Evolutionary conservation across 2,888 invertebrate species (phyloP), one percentile per base, ranked within the genome.

Genomic region (Scaptomyza tumidula): DNA sequence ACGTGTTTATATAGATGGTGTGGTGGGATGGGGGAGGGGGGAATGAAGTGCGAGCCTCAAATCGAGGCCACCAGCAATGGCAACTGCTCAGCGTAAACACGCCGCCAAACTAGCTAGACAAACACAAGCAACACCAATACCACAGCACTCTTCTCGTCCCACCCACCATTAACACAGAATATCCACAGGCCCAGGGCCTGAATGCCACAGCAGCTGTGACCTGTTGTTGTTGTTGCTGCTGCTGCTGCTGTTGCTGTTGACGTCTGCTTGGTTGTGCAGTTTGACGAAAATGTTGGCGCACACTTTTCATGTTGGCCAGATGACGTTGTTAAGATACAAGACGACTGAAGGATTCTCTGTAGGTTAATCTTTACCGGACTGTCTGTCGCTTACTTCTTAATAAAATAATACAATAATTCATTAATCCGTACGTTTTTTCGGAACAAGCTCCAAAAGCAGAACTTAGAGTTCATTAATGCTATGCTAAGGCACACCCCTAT

Each of bases 271-370:
- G 33, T 41, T 73, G 53, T 74, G 68, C 71, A 78, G 75, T 66
- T 78, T 70, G 65, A 71, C 80, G 80, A 75, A 83, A 83, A 77
- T 75, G 75, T 80, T 83, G 63, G 80, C 69, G 83, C 76, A 80
- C 65, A 77, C 66, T 74, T 79, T 68, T 76, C 78, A 66, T 80
- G 80, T 79, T 70, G 66, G 78, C 71, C 78, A 71, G 80, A 78
- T 83, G 84, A 76, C 76, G 73, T 75, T 75, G 70, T 10, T 3
- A 37, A 1, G 39, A 3, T 5, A 14, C 7, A 37, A 4, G 2
- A 7, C 39, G 14, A 14, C 39, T 39, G 1, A 4, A 39, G 16
- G 39, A 16, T 16, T 16, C 39, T 39, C 37, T 33, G 33, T 33
- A 2, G 10, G 33, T 10, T 7, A 3, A 33, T 33, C 33, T 33